Percentiles rank a stretch among this genome's conserved stretches.
phyloP scores from a whole-genome alignment of 2,797 vertebrate species.

The Molothrus ater region DNA sequence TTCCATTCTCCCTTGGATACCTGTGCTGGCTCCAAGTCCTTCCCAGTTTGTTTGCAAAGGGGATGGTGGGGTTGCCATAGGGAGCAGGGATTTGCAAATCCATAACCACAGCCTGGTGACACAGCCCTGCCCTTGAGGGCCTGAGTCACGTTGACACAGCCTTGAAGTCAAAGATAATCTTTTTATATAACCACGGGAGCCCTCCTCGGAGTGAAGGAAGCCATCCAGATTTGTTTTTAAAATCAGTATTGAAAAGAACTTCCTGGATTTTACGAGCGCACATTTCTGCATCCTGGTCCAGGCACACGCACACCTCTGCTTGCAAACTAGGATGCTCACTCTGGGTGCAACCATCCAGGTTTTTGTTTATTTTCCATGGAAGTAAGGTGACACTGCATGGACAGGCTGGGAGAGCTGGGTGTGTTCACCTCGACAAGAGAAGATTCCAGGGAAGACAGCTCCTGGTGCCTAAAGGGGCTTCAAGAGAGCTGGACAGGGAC shows the following conservation, averaged over 20 bases:
- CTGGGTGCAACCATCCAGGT: not conserved
- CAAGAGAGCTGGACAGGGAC: not conserved
- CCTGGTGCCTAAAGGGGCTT: not conserved
- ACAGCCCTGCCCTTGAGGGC: not conserved
- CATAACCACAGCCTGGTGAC: not conserved
- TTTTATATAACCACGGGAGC: not conserved
- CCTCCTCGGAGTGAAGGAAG: not conserved
- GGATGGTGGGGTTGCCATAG: not conserved
- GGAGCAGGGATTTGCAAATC: not conserved
- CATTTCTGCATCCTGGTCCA: not conserved
- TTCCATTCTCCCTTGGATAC: not conserved
- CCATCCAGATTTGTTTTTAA: not conserved
- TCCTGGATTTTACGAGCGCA: fast-evolving
- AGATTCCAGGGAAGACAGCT: not conserved
- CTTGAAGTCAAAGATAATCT: not conserved
- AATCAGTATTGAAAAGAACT: not conserved
- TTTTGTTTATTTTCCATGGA: not conserved
- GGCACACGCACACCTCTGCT: not conserved
- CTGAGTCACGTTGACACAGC: not conserved
- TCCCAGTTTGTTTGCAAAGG: not conserved
- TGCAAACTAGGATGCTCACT: not conserved
- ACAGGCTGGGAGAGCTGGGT: not conserved
- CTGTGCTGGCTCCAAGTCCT: not conserved
- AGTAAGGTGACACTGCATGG: not conserved
- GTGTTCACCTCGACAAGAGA: fast-evolving